Base-by-base conservation (phyloP, 2,797 vertebrate species). In the Microtus obscurus region DNA sequence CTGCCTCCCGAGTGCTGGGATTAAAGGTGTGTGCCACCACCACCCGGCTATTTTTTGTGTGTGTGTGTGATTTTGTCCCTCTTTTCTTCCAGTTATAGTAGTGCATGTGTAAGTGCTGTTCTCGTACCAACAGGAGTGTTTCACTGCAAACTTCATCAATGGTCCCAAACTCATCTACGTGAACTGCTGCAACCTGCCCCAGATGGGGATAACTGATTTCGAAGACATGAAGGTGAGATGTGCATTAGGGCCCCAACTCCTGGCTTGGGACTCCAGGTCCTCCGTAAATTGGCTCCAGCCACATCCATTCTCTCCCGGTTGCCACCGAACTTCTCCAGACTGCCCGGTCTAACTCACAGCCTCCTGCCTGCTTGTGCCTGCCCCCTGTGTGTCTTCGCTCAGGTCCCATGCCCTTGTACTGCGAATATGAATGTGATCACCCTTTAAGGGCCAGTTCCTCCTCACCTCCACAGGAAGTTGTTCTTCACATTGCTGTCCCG, bases 121-220 rank as follows among this genome's bases (percentile, higher is more conserved):
- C 65, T 86, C 89, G 48, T 90, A 87, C 73, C 90, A 85, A 90
- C 98, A 99, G 99, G 99, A 97, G 14, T 99, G 99, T 97, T 99
- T 99, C 98, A 99, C 98, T 1, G 96, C 98, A 96, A 99, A 99
- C 96, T 93, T 98, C 97, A 98, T 99, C 98, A 99, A 95, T 59
- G 99, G 99, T 93, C 98, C 97, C 96, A 99, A 99, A 97, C 99
- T 99, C 85, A 99, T 99, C 97, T 98, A 99, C 45, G 98, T 98
- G 1, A 99, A 98, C 79, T 99, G 99, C 90, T 96, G 81, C 94
- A 98, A 97, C 96, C 98, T 99, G 86, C 99, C 99, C 77, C 98
- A 98, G 97, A 98, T 99, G 5, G 99, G 99, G 73, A 98, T 99
- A 98, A 99, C 98, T 48, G 98, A 99, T 97, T 99, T 99, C 97